Conservation (phyloP, 2,113 vertebrate species). For the Ivindomyrus marchei region DNA sequence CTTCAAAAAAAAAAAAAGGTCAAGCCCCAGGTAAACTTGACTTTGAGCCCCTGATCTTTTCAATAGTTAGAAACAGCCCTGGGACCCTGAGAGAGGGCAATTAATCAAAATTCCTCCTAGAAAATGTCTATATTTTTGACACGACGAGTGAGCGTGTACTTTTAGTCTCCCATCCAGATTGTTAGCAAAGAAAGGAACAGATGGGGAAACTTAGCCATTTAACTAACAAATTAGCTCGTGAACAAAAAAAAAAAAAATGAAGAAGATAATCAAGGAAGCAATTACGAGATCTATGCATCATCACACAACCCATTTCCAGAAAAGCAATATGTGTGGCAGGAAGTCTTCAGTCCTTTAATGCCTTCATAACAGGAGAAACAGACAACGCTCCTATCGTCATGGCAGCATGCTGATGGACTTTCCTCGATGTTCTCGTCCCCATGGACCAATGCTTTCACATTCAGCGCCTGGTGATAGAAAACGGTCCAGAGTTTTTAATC, state of each 20-base stretch:
- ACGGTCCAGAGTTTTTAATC: not conserved
- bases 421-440: not conserved
- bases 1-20: no score
- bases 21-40: no score
- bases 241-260: not conserved
- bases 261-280: not conserved
- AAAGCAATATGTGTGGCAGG: not conserved
- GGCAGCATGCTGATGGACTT: not conserved
- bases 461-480: not conserved
- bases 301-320: not conserved
- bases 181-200: not conserved
- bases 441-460: not conserved
- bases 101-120: not conserved
- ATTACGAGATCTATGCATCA: not conserved
- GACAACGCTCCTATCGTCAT: not conserved
- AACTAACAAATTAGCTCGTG: not conserved
- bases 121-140: not conserved
- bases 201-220: not conserved
- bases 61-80: no score
- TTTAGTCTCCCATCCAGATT: not conserved
- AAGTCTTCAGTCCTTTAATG: not conserved
- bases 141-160: not conserved
- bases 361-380: not conserved
- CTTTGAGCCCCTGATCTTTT: no score
- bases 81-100: not conserved